phyloP scores from a whole-genome alignment of 2,888 invertebrate species.

The Ctenicera cuprea region DNA sequence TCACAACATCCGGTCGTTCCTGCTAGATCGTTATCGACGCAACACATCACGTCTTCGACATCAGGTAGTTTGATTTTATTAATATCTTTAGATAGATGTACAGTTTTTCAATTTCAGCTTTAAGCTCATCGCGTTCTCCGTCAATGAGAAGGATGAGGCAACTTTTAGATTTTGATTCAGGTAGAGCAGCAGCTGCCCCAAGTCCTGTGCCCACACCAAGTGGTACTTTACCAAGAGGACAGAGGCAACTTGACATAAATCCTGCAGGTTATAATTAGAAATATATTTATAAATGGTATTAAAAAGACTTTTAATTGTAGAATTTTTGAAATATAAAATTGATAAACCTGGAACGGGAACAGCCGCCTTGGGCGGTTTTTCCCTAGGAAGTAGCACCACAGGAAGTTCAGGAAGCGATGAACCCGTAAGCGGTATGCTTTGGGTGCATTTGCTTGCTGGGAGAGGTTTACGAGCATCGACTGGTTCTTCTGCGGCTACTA shows the following conservation, averaged over 20 bases:
- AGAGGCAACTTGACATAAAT: conserved; percentile 89
- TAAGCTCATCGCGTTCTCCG: conserved; percentile 77
- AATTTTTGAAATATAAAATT: conserved; percentile 93
- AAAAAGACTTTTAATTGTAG: conserved; percentile 72
- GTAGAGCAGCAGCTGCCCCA: conserved; percentile 75
- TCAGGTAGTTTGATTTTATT: conserved; percentile 69
- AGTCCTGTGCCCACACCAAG: conserved; percentile 87
- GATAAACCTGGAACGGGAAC: conserved; percentile 80
- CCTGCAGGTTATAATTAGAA: conserved; percentile 82
- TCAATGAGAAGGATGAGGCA: conserved; percentile 89
- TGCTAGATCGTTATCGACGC: conserved; percentile 84
- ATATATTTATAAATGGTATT: conserved; percentile 39
- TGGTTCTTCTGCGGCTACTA: conserved; percentile 81
- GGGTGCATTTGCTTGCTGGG: conserved; percentile 93
- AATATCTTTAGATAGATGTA: not conserved
- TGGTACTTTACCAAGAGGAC: conserved; percentile 83
- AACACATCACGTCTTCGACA: conserved; percentile 78
- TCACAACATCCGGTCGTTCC: conserved; percentile 78
- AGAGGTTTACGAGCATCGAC: conserved; percentile 87
- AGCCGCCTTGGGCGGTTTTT: conserved; percentile 51
- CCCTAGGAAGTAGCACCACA: conserved; percentile 56
- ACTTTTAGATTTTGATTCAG: conserved; percentile 82
- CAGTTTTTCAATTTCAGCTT: conserved; percentile 60
- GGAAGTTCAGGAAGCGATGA: conserved; percentile 72
- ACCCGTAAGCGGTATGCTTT: conserved; percentile 89